These are phyloP conservation scores for Drosophila repleta DNA, from an alignment of 1,140 invertebrate genomes.

Conservation along the genomic window DNA sequence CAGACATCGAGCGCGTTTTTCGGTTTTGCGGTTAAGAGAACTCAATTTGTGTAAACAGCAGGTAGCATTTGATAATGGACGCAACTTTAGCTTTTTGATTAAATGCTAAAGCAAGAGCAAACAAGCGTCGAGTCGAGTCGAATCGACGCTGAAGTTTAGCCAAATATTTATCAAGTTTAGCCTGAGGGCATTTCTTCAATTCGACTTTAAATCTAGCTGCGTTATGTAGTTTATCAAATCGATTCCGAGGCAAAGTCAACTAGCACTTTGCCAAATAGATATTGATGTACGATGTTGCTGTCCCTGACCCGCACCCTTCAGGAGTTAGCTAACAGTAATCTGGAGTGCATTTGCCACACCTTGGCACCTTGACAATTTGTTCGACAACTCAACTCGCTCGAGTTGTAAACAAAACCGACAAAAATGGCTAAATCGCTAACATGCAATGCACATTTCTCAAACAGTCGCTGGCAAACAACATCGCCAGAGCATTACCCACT, in stretches of 20 bases:
- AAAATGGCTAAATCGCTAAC: conserved; percentile 68
- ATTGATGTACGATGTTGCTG: conserved; percentile 56
- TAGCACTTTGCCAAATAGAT: conserved; percentile 66
- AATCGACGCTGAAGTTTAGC: neutral
- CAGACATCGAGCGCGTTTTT: conserved; percentile 14
- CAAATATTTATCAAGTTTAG: conserved; percentile 4
- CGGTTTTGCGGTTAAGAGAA: conserved; percentile 35
- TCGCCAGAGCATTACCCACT: conserved; percentile 51
- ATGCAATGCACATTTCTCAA: conserved; percentile 76
- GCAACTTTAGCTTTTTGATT: conserved; percentile 44
- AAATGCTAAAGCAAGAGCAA: conserved; percentile 21
- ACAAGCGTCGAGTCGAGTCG: neutral
- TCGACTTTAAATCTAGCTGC: neutral
- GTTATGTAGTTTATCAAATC: conserved; percentile 14
- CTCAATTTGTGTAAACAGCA: conserved; percentile 64
- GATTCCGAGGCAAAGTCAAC: conserved; percentile 13
- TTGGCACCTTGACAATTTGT: conserved; percentile 62
- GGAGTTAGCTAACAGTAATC: conserved; percentile 41
- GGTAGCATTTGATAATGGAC: conserved; percentile 22
- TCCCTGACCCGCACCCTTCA: neutral
- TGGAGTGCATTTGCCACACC: conserved; percentile 53
- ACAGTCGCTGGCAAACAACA: conserved; percentile 39
- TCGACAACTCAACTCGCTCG: conserved; percentile 41
- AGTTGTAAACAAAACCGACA: conserved; percentile 50
- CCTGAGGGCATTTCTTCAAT: neutral